These are phyloP conservation scores for Todus mexicanus DNA, from an alignment of 2,797 vertebrate species.

Conservation along the genomic window DNA sequence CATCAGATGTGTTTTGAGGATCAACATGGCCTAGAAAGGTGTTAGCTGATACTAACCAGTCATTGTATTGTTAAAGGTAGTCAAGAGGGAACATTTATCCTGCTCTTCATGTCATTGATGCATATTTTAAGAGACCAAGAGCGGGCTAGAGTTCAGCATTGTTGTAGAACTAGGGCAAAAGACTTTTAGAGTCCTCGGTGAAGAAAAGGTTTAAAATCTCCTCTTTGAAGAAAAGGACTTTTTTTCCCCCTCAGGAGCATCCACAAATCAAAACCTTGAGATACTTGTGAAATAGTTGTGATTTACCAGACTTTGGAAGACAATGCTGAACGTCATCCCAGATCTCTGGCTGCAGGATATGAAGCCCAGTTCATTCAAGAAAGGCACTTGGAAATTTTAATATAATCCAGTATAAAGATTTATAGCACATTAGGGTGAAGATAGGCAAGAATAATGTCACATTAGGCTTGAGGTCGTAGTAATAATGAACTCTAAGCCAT, in stretches of 20 bases:
- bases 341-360: slow-evolving; percentile 36
- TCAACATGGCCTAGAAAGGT: not conserved
- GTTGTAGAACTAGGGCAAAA: not conserved
- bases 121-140: not conserved
- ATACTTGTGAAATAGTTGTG: slow-evolving; percentile 6
- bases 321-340: slow-evolving; percentile 42
- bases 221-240: not conserved
- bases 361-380: slow-evolving; percentile 52
- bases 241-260: not conserved
- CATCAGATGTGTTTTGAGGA: not conserved
- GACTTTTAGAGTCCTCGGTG: not conserved
- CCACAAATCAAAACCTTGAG: slow-evolving; percentile 47
- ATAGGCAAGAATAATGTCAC: slow-evolving; percentile 66
- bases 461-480: slow-evolving; percentile 31
- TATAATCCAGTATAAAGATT: slow-evolving; percentile 62
- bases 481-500: not conserved
- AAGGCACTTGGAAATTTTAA: slow-evolving; percentile 69
- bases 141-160: not conserved
- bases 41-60: not conserved
- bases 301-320: slow-evolving; percentile 60
- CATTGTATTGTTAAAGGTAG: not conserved
- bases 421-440: slow-evolving; percentile 48
- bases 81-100: not conserved
- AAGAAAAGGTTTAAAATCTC: not conserved
- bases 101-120: not conserved